These are phyloP conservation scores for Lucinisca nassula DNA, from an alignment of 2,888 invertebrate genomes.

Conservation along the genomic window DNA sequence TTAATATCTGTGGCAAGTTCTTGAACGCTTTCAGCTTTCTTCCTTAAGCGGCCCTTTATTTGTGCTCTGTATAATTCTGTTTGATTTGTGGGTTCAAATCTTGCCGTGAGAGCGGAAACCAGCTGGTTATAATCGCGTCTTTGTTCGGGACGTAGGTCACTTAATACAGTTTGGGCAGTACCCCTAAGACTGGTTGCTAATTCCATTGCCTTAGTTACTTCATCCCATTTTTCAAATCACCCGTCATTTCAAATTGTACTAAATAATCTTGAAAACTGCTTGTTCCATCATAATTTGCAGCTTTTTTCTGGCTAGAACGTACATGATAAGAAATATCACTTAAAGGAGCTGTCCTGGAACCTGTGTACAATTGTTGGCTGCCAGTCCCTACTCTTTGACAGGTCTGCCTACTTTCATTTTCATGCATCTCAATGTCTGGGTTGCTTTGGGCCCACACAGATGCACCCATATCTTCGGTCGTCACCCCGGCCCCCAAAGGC, in stretches of 20 bases:
- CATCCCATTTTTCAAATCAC: slow-evolving; percentile 26
- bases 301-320: neutral
- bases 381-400: neutral
- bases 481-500: too few species aligned
- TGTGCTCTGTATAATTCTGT: slow-evolving; percentile 29
- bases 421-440: neutral
- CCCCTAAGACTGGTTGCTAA: slow-evolving; percentile 29
- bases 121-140: slow-evolving; percentile 18
- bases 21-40: slow-evolving; percentile 17
- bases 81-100: slow-evolving; percentile 31
- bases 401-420: neutral
- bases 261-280: slow-evolving; percentile 24
- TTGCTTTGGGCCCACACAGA: too few species aligned
- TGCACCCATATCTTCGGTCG: too few species aligned
- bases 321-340: neutral
- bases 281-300: slow-evolving; percentile 26
- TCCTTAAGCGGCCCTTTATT: slow-evolving; percentile 8
- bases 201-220: slow-evolving; percentile 19
- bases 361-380: neutral
- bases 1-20: slow-evolving; percentile 34
- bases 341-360: neutral
- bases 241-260: slow-evolving; percentile 36
- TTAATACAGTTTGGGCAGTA: slow-evolving; percentile 22
- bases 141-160: slow-evolving; percentile 4
- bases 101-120: slow-evolving; percentile 6